phyloP scores from a whole-genome alignment of 1,140 invertebrate genomes.

The Dendroctonus valens region DNA sequence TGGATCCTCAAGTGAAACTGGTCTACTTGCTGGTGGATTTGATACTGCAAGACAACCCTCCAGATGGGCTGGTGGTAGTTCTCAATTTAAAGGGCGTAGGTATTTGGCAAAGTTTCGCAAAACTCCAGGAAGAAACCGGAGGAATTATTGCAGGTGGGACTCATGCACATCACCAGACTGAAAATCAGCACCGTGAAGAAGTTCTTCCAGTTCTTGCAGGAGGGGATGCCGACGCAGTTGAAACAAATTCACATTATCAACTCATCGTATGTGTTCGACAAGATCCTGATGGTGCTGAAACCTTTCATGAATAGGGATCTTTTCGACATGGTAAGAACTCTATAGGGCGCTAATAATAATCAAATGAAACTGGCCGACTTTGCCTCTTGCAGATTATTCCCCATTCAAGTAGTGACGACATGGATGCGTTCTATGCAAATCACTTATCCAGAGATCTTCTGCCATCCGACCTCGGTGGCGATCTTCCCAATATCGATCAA shows the following conservation, averaged over 20 bases:
- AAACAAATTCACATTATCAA: constrained; percentile 65
- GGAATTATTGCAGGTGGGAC: constrained; percentile 38
- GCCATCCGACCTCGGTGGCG: constrained; percentile 53
- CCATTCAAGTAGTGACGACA: constrained; percentile 47
- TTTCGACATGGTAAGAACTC: constrained; percentile 57
- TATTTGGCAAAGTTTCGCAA: neutral
- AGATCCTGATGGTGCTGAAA: constrained; percentile 60
- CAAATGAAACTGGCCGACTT: constrained; percentile 24
- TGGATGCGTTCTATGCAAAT: constrained; percentile 50
- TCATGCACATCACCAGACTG: constrained; percentile 59
- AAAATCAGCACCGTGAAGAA: constrained; percentile 51
- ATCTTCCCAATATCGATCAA: constrained; percentile 48
- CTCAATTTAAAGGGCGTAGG: constrained; percentile 61
- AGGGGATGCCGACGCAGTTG: constrained; percentile 62
- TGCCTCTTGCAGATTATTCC: constrained; percentile 49
- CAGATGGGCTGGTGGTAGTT: constrained; percentile 57
- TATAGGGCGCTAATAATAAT: neutral
- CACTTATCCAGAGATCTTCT: constrained; percentile 51
- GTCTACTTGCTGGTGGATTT: constrained; percentile 60
- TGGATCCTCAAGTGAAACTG: constrained; percentile 59
- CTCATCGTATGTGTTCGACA: constrained; percentile 63
- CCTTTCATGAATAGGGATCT: constrained; percentile 67
- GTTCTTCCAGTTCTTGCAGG: constrained; percentile 54
- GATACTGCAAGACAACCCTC: constrained; percentile 39
- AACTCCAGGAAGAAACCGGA: neutral